Base-by-base conservation (phyloP, 2,797 vertebrate species). In the Heliangelus exortis region DNA sequence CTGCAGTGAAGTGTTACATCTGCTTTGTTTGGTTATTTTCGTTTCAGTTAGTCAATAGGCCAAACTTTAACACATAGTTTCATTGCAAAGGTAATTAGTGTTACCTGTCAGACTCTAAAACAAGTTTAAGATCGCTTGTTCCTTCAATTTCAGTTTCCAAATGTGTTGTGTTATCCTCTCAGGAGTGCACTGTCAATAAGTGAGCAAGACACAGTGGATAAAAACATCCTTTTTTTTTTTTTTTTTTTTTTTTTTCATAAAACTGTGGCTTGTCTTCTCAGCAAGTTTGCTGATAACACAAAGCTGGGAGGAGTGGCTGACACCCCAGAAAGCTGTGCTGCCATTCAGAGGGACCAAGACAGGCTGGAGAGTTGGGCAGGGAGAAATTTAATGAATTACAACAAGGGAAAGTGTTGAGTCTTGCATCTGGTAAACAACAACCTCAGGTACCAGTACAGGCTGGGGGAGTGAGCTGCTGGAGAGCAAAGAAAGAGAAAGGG, bases 41-140 rank as follows among this genome's bases (percentile, higher is more conserved):
- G 48, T 86, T 89, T 66, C 75, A 36, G 21, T 77, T 88, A 75
- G 45, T 83, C 90, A 85, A 9, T 47, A 87, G n/a, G 41, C 65
- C 85, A 67, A 83, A 87, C 81, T 93, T 74, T 22, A 82, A 47
- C 54, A 59, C 43, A 18, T 55, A 29, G 7, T 51, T 95, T 85
- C 50, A 34, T 80, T 92, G 61, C 68, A 63, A 59, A 95, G 68
- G 68, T 87, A 87, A 57, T 85, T 85, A 82, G 53, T 62, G 65
- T 87, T 89, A 83, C 43, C 83, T 92, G 78, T 87, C 71, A 83
- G 87, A 82, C 25, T 47, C 55, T 63, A n/a, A 73, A 87, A 79
- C 34, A 59, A 47, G 17, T 53, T 90, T 88, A 74, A 81, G 36
- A 47, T 75, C 0, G 5, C 31, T 71, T 9, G 22, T 89, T 85